Percentiles rank a stretch among this genome's conserved stretches.
These are phyloP conservation scores for Benthosema pterotum DNA, from an alignment of 2,797 vertebrate species.

Conservation along the genomic window DNA sequence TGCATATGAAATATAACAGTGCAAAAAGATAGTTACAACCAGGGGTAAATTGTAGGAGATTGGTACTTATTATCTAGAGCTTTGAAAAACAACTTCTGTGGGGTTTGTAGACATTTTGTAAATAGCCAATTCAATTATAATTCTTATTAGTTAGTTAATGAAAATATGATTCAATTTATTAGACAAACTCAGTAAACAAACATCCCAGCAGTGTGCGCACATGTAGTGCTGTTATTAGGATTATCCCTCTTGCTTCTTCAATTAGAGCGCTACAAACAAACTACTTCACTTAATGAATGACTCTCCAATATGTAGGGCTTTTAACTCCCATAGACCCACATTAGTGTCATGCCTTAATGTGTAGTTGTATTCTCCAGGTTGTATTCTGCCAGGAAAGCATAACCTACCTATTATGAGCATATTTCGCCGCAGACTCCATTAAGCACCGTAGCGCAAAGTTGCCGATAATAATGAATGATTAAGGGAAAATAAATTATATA, in stretches of 20 bases:
- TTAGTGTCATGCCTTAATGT: not conserved
- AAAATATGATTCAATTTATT: slow-evolving; percentile 7
- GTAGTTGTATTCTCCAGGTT: not conserved
- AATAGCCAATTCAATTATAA: not conserved
- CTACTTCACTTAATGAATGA: slow-evolving; percentile 25
- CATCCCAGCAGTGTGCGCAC: not conserved
- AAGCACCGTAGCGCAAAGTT: not conserved
- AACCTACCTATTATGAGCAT: not conserved
- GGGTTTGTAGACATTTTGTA: no score
- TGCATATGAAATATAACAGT: no score
- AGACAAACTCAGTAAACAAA: no score
- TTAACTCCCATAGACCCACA: slow-evolving; percentile 3
- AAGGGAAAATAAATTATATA: not conserved
- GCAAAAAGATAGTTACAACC: no score
- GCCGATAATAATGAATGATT: slow-evolving; percentile 18
- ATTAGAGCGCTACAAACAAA: slow-evolving; percentile 1
- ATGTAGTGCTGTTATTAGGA: not conserved
- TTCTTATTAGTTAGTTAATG: slow-evolving; percentile 1
- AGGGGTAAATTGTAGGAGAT: no score
- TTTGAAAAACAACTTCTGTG: no score
- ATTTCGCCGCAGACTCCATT: not conserved
- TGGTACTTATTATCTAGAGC: no score
- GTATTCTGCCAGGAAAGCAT: not conserved
- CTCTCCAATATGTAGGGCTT: not conserved
- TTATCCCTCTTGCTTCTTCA: not conserved